Evolutionary conservation across 2,113 vertebrate species (phyloP).

Genomic region (Labeo rohita): DNA sequence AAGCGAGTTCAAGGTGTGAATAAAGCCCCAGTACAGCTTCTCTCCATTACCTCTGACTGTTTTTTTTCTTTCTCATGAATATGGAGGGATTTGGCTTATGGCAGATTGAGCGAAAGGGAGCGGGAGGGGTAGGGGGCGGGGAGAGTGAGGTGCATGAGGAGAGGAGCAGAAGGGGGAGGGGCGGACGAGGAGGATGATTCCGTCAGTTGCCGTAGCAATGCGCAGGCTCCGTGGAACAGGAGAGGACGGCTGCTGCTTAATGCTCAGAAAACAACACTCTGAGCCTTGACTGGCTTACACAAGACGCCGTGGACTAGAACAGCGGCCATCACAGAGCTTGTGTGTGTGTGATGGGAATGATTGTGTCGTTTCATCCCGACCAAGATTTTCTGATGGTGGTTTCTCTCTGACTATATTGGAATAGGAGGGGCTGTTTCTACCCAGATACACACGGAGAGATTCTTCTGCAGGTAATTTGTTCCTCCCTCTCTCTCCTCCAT

Average conservation of each 20-base stretch:
- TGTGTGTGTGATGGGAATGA: slow-evolving; percentile 65
- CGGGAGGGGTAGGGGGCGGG: slow-evolving; percentile 55
- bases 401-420: slow-evolving; percentile 54
- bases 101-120: slow-evolving; percentile 29
- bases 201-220: slow-evolving; percentile 69
- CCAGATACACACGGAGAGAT: slow-evolving; percentile 46
- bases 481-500: slow-evolving; percentile 33
- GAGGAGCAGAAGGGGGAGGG: slow-evolving; percentile 43
- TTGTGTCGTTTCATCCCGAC: slow-evolving; percentile 48
- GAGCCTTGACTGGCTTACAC: slow-evolving; percentile 47
- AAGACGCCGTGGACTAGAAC: slow-evolving; percentile 19
- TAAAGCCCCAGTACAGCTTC: slow-evolving; percentile 40
- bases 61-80: slow-evolving; percentile 69
- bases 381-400: slow-evolving; percentile 59
- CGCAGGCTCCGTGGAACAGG: slow-evolving; percentile 68
- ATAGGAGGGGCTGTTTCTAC: slow-evolving; percentile 58
- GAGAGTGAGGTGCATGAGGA: slow-evolving; percentile 53
- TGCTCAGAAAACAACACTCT: slow-evolving; percentile 73
- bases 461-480: slow-evolving; percentile 71
- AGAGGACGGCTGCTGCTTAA: slow-evolving; percentile 66
- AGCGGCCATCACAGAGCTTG: slow-evolving; percentile 49
- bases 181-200: slow-evolving; percentile 46
- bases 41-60: not conserved
- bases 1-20: slow-evolving; percentile 47
- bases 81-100: slow-evolving; percentile 59